Conservation (phyloP, 2,113 vertebrate genomes). For the Nannobrachium achirus region DNA sequence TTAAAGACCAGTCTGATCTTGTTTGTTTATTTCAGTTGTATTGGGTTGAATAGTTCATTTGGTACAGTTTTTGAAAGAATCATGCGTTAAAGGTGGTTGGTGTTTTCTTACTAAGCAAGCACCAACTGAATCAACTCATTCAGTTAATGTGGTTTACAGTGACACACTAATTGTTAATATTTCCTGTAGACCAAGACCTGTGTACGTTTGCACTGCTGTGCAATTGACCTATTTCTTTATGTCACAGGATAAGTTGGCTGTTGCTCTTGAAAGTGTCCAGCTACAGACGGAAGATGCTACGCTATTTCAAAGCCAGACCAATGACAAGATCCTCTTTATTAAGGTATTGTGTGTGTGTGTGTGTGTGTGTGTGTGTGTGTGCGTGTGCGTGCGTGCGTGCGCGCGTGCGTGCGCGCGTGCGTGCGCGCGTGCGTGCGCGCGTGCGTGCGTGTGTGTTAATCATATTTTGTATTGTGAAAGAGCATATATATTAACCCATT, state of each 20-base stretch:
- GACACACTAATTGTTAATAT: not conserved
- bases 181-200: constrained; percentile 13
- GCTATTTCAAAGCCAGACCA: constrained; percentile 63
- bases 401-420: not conserved
- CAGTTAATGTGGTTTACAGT: constrained; percentile 33
- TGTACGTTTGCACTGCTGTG: constrained; percentile 20
- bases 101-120: constrained; percentile 13
- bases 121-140: constrained; percentile 28
- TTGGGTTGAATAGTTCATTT: constrained; percentile 4
- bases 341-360: constrained; percentile 58
- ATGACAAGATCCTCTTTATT: constrained; percentile 70
- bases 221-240: not conserved
- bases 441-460: not conserved
- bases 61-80: constrained; percentile 1
- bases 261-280: constrained; percentile 61
- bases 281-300: constrained; percentile 67
- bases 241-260: constrained; percentile 68
- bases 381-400: not conserved
- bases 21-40: constrained; percentile 3
- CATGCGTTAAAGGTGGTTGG: constrained; percentile 36
- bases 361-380: constrained; percentile 2
- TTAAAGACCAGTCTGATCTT: not conserved
- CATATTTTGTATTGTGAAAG: not conserved
- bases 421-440: not conserved
- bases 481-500: not conserved